Percentiles rank a stretch among this genome's conserved stretches.
Evolutionary conservation across 2,888 invertebrate genomes (phyloP).

Genomic region (Nowickia ferox): DNA sequence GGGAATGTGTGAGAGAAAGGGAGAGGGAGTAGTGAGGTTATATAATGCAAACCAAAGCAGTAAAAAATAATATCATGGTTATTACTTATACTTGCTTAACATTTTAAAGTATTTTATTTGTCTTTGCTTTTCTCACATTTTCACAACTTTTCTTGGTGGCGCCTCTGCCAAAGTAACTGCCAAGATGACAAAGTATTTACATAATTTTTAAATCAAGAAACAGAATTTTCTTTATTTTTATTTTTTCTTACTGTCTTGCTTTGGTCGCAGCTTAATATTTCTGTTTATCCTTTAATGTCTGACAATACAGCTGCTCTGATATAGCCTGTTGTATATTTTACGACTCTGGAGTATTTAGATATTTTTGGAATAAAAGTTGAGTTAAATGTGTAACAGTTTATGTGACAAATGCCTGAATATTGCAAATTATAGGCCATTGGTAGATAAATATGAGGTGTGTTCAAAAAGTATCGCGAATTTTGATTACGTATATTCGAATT

Average conservation of each 20-base stretch:
- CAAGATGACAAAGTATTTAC: conserved; percentile 63
- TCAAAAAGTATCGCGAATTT: too few relatives aligned
- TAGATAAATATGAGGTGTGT: too few relatives aligned
- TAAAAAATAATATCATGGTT: conserved; percentile 30
- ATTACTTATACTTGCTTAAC: conserved; percentile 11
- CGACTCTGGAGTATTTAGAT: conserved; percentile 13
- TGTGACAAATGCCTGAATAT: not conserved
- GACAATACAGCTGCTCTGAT: conserved; percentile 22
- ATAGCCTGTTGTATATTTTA: not conserved
- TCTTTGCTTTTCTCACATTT: not conserved
- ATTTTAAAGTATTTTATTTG: not conserved
- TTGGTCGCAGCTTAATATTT: conserved; percentile 9
- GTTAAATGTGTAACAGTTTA: conserved; percentile 11
- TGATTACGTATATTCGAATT: too few relatives aligned
- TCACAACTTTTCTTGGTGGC: conserved; percentile 16
- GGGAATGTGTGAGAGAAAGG: not conserved
- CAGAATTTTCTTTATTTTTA: conserved; percentile 15
- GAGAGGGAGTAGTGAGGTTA: not conserved
- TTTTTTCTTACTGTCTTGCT: not conserved
- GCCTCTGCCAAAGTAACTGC: not conserved
- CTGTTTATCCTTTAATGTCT: conserved; percentile 58
- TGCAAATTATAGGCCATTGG: conserved; percentile 28
- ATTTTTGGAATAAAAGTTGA: not conserved
- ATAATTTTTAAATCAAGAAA: conserved; percentile 62
- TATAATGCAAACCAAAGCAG: not conserved